phyloP scores from a whole-genome alignment of 2,888 invertebrate genomes.

The Tipula confusa region DNA sequence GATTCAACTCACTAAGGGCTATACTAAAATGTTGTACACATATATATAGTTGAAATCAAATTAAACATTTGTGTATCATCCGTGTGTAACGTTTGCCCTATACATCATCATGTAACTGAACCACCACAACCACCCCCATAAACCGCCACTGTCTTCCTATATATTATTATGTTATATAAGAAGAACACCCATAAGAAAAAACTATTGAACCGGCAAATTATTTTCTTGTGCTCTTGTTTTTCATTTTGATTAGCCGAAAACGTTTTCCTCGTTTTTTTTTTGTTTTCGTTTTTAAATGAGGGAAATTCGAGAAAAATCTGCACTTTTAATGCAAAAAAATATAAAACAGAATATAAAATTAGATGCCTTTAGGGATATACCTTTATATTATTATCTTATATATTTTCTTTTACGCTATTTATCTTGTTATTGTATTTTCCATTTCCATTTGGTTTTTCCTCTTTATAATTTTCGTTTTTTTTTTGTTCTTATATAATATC shows the following conservation, averaged over 20 bases:
- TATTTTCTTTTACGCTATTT: neutral
- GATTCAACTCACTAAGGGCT: neutral
- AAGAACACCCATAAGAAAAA: neutral
- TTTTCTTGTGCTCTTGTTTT: neutral
- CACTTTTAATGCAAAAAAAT: neutral
- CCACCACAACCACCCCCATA: too few species aligned
- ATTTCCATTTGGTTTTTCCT: neutral
- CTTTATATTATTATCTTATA: neutral
- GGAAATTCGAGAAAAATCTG: neutral
- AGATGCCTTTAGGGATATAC: conserved; percentile 6
- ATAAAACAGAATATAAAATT: neutral
- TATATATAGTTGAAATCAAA: neutral
- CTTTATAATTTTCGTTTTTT: neutral
- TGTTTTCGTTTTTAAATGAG: neutral
- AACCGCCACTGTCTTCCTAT: neutral
- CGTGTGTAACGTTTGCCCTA: neutral
- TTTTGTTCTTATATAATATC: neutral
- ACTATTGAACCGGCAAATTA: conserved; percentile 25
- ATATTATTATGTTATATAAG: neutral
- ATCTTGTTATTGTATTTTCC: neutral
- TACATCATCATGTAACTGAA: neutral
- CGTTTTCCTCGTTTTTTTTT: neutral
- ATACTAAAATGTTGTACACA: neutral
- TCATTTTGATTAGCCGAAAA: neutral
- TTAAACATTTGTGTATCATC: neutral